phyloP scores from a whole-genome alignment of 1,140 invertebrate species.

The Pseudomyrmex sp. region DNA sequence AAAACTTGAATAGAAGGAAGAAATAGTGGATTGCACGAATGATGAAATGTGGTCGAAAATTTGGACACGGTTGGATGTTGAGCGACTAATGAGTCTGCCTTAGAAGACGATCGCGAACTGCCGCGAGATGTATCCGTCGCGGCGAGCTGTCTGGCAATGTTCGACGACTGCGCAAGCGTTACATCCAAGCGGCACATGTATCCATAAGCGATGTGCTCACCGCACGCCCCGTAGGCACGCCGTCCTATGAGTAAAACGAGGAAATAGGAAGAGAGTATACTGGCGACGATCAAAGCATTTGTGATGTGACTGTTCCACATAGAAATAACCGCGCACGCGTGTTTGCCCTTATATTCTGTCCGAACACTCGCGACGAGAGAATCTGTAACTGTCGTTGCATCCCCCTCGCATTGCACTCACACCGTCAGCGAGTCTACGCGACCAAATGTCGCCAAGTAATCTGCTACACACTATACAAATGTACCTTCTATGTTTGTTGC shows the following conservation, averaged over 20 bases:
- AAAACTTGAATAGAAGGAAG: background rate
- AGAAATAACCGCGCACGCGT: conserved; percentile 1
- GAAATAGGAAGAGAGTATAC: conserved; percentile 24
- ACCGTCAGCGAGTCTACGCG: background rate
- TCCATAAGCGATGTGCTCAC: conserved; percentile 67
- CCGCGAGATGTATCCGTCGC: conserved; percentile 77
- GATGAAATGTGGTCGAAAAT: conserved; percentile 40
- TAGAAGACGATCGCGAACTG: conserved; percentile 79
- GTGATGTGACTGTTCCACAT: conserved; percentile 1
- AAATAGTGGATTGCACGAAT: background rate
- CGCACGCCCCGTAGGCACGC: conserved; percentile 6
- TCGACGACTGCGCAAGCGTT: conserved; percentile 75
- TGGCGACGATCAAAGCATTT: conserved; percentile 14
- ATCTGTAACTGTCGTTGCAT: conserved; percentile 14
- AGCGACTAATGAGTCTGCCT: conserved; percentile 75
- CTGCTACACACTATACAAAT: background rate
- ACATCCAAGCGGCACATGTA: conserved; percentile 69
- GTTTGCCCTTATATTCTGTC: background rate
- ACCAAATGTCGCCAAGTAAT: conserved; percentile 22
- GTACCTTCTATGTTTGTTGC: conserved; percentile 13
- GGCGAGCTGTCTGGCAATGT: conserved; percentile 75
- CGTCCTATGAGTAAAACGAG: background rate
- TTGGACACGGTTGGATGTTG: conserved; percentile 68
- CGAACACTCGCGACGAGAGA: conserved; percentile 9
- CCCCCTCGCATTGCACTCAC: conserved; percentile 12